phyloP scores from a whole-genome alignment of 92 coral and sea anemone species.

The Palythoa grandiflora region DNA sequence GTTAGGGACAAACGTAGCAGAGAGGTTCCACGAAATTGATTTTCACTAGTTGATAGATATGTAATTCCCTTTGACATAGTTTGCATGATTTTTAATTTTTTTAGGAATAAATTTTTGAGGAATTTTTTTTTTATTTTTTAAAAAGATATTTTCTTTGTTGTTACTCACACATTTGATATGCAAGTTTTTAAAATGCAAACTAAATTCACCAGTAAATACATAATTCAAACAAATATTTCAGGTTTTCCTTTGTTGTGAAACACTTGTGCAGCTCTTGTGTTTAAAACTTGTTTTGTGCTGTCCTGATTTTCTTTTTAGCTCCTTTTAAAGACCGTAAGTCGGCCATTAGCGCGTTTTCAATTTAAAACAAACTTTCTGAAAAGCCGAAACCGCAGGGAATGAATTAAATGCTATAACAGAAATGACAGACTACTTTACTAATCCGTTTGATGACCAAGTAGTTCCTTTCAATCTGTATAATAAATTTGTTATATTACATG shows the following conservation, averaged over 20 bases:
- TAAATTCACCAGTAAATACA: background rate
- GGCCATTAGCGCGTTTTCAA: constrained; percentile 28
- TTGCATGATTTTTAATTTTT: background rate
- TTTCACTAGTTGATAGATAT: background rate
- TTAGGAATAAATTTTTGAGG: background rate
- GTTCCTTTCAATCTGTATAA: background rate
- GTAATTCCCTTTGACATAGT: background rate
- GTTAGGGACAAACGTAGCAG: background rate
- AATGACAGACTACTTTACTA: background rate
- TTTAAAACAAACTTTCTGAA: constrained; percentile 14
- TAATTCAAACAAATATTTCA: background rate
- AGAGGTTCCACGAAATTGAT: background rate
- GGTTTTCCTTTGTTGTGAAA: background rate
- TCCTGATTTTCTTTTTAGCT: background rate
- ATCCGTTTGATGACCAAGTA: background rate
- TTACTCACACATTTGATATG: background rate
- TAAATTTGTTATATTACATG: background rate
- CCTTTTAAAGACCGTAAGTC: background rate
- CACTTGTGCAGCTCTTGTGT: background rate
- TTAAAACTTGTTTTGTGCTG: background rate
- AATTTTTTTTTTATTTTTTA: background rate
- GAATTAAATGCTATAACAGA: constrained; percentile 1
- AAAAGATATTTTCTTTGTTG: background rate
- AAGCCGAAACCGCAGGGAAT: constrained; percentile 36
- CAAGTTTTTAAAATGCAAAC: background rate